A percentile compares a stretch with the other conserved stretches of the same genome.
Evolutionary conservation across 2,113 vertebrate species (phyloP).

Genomic region (Barbus barbus): DNA sequence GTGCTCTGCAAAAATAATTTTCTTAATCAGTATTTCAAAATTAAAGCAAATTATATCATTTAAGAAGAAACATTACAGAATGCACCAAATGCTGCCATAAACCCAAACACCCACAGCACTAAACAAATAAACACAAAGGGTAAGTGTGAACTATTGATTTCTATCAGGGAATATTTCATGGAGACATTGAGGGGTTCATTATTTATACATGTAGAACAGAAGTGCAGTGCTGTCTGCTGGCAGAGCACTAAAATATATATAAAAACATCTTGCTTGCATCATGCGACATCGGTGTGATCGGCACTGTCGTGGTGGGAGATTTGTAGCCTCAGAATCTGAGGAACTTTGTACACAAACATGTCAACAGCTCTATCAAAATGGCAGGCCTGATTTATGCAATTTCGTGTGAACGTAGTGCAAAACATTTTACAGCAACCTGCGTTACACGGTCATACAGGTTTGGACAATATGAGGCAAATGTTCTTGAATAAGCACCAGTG

Average conservation of each 20-base stretch:
- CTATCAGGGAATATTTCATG: conserved; percentile 8
- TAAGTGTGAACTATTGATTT: conserved; percentile 5
- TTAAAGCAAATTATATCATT: too few species aligned
- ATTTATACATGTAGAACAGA: background rate
- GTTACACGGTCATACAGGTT: background rate
- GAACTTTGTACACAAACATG: background rate
- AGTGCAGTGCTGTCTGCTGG: background rate
- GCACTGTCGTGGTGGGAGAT: background rate
- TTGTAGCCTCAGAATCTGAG: background rate
- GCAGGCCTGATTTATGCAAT: background rate
- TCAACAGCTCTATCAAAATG: background rate
- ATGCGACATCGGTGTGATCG: background rate
- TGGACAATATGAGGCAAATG: background rate
- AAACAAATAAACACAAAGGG: conserved; percentile 15
- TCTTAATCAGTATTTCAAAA: too few species aligned
- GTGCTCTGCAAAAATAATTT: too few species aligned
- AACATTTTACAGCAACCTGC: background rate
- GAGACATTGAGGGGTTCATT: conserved; percentile 4
- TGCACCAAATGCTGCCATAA: conserved; percentile 14
- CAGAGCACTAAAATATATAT: background rate
- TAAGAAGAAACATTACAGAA: too few species aligned
- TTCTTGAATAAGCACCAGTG: background rate
- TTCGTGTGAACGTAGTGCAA: background rate
- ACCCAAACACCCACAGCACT: background rate
- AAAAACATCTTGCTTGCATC: too few species aligned